phyloP scores from a whole-genome alignment of 2,797 vertebrate species.

The Synanceia verrucosa region DNA sequence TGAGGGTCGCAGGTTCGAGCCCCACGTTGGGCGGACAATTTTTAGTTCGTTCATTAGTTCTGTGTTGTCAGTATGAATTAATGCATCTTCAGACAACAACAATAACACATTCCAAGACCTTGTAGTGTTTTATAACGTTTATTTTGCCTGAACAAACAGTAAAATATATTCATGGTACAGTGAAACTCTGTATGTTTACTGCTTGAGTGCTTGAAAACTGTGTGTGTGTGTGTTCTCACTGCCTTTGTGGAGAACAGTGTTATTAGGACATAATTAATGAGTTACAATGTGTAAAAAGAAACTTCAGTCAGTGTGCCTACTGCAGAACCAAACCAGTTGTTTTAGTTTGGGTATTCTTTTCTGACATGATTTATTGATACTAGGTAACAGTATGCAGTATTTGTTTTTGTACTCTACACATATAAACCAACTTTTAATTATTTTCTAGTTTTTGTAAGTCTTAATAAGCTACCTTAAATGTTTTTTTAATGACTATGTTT shows the following conservation, averaged over 20 bases:
- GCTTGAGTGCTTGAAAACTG: slow-evolving; percentile 20
- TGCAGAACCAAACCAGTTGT: background rate
- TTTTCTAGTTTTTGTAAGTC: background rate
- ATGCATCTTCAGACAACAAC: no score
- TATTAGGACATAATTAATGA: background rate
- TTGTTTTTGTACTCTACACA: no score
- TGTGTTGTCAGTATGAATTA: no score
- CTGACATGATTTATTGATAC: no score
- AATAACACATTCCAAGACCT: no score
- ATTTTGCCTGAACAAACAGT: background rate
- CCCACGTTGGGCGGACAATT: slow-evolving; percentile 57
- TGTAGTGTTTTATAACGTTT: background rate
- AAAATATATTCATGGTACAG: background rate
- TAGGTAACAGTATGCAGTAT: no score
- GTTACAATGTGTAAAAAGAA: background rate
- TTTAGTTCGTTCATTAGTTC: no score
- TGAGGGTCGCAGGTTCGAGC: slow-evolving; percentile 58
- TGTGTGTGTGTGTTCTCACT: slow-evolving; percentile 10
- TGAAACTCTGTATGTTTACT: slow-evolving; percentile 1
- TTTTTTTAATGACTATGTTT: background rate
- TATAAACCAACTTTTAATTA: background rate
- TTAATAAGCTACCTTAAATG: background rate
- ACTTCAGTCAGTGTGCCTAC: background rate
- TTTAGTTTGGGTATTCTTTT: no score
- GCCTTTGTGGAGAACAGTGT: background rate